phyloP scores from a whole-genome alignment of 1,140 invertebrate genomes.

The Bombus haemorrhoidalis region DNA sequence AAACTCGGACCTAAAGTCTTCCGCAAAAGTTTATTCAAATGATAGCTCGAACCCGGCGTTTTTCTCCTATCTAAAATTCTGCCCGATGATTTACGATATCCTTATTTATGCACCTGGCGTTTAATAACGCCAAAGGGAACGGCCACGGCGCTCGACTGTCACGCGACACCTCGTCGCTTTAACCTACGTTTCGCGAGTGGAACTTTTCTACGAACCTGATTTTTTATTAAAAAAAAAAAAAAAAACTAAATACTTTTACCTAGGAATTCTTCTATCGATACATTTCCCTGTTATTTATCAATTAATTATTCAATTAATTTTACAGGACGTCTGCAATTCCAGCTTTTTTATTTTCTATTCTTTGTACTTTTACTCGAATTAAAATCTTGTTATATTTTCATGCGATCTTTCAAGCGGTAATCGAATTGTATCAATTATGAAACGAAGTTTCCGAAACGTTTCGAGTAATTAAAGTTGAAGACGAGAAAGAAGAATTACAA shows the following conservation, averaged over 20 bases:
- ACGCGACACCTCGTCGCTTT: constrained; percentile 33
- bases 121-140: constrained; percentile 51
- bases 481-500: too few relatives aligned
- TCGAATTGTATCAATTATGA: background rate
- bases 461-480: background rate
- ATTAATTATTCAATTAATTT: background rate
- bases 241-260: background rate
- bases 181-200: background rate
- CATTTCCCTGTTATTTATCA: background rate
- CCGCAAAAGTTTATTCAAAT: constrained; percentile 51
- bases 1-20: constrained; percentile 30
- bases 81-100: constrained; percentile 52
- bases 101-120: constrained; percentile 50
- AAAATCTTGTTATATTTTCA: background rate
- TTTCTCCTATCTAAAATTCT: constrained; percentile 47
- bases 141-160: constrained; percentile 15
- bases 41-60: constrained; percentile 40
- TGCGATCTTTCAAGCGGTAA: background rate
- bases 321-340: background rate
- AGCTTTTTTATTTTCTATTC: background rate
- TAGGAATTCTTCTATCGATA: too few relatives aligned
- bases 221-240: too few relatives aligned
- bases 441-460: background rate
- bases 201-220: background rate
- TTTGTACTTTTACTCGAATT: too few relatives aligned